These are phyloP conservation scores for Lathamus discolor DNA, from an alignment of 2,113 vertebrate species.

Conservation along the genomic window DNA sequence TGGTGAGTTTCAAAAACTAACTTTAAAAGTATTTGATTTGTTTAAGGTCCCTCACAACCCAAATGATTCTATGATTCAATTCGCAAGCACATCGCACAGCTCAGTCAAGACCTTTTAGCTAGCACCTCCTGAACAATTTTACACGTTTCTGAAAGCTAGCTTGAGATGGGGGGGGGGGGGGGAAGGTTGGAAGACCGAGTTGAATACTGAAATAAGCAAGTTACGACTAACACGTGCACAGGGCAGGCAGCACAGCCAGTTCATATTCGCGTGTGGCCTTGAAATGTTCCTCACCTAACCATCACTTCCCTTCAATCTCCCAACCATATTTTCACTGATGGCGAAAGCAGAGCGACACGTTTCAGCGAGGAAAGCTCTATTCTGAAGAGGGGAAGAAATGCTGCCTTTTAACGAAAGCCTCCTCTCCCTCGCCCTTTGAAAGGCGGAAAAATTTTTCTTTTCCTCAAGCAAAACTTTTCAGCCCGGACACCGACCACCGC, in stretches of 20 bases:
- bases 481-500: background rate
- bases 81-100: background rate
- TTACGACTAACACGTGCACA: background rate
- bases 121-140: background rate
- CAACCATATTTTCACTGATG: no score
- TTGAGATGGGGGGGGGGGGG: no score
- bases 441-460: background rate
- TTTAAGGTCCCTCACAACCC: no score
- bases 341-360: background rate
- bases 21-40: background rate
- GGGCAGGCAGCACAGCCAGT: background rate
- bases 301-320: no score
- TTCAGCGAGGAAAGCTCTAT: fast-evolving
- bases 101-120: background rate
- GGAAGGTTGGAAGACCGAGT: no score
- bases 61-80: background rate
- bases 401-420: background rate
- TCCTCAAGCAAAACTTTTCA: background rate
- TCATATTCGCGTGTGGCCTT: background rate
- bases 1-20: background rate
- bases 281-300: no score
- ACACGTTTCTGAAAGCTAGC: background rate
- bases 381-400: background rate
- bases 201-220: background rate
- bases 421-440: background rate